Evolutionary conservation across 2,888 invertebrate species (phyloP).

Genomic region (Hoplodrina ambigua): DNA sequence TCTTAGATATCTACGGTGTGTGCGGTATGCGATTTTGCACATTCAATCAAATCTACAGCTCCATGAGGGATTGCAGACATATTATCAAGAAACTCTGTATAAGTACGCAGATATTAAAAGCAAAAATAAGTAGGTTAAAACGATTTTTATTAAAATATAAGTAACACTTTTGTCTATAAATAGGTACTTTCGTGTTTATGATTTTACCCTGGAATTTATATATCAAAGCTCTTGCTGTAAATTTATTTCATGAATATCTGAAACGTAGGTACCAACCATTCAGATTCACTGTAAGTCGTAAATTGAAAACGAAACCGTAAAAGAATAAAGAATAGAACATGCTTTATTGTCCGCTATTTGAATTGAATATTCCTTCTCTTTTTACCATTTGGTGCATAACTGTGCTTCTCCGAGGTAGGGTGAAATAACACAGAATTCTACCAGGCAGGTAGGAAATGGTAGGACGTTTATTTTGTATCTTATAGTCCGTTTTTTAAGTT

Average conservation of each 20-base stretch:
- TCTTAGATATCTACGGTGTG: too few relatives aligned
- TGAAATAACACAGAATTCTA: conserved; percentile 27
- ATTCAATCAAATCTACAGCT: too few relatives aligned
- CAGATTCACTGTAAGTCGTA: conserved; percentile 30
- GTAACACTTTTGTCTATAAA: neutral
- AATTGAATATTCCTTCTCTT: conserved; percentile 35
- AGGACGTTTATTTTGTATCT: conserved; percentile 46
- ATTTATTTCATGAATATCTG: conserved; percentile 36
- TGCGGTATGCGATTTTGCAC: too few relatives aligned
- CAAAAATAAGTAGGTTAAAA: too few relatives aligned
- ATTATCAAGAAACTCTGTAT: neutral
- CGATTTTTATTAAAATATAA: too few relatives aligned
- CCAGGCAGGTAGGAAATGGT: conserved; percentile 39
- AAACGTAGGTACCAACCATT: conserved; percentile 32
- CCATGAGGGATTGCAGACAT: too few relatives aligned
- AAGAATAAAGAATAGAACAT: conserved; percentile 37
- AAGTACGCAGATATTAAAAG: neutral
- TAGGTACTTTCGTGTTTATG: conserved; percentile 2
- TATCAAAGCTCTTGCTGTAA: conserved; percentile 4
- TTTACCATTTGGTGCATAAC: conserved; percentile 26
- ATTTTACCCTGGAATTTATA: conserved; percentile 10
- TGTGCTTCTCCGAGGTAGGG: conserved; percentile 15
- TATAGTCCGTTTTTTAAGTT: conserved; percentile 36
- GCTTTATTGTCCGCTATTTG: conserved; percentile 35
- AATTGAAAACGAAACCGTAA: conserved; percentile 30